phyloP scores from a whole-genome alignment of 2,113 vertebrate species.

The Perca fluviatilis region DNA sequence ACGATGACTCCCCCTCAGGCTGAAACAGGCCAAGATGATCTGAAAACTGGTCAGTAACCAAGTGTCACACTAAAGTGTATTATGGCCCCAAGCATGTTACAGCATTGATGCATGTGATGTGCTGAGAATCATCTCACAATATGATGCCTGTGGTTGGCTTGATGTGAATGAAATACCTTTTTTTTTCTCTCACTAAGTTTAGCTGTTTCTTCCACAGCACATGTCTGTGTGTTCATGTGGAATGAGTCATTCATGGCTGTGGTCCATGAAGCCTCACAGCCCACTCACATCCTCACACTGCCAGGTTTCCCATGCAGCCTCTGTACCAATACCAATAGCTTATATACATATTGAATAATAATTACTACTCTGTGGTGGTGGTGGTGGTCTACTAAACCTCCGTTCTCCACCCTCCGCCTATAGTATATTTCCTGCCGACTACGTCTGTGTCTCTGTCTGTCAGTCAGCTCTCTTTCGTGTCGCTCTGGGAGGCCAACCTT shows the following conservation, averaged over 20 bases:
- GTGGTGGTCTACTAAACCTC: slow-evolving; percentile 39
- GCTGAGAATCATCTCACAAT: slow-evolving; percentile 31
- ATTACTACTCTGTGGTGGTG: slow-evolving; percentile 24
- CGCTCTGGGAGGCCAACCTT: slow-evolving; percentile 82
- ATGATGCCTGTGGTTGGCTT: slow-evolving; percentile 14
- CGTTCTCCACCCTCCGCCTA: slow-evolving; percentile 34
- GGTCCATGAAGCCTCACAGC: slow-evolving; percentile 58
- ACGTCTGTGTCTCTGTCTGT: slow-evolving; percentile 66
- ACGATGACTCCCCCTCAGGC: slow-evolving; percentile 27
- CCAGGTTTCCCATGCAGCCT: slow-evolving; percentile 37
- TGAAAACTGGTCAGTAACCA: slow-evolving; percentile 59
- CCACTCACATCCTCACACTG: slow-evolving; percentile 60
- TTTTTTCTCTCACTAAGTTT: slow-evolving; percentile 37
- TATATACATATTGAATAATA: slow-evolving; percentile 21
- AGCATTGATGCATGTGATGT: slow-evolving; percentile 31
- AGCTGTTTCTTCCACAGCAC: slow-evolving; percentile 55
- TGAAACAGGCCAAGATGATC: slow-evolving; percentile 36
- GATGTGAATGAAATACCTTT: slow-evolving; percentile 54
- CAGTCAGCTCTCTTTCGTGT: slow-evolving; percentile 75
- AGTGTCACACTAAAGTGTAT: slow-evolving; percentile 57
- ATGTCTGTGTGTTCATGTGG: slow-evolving; percentile 52
- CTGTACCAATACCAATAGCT: slow-evolving; percentile 30
- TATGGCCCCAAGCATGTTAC: slow-evolving; percentile 44
- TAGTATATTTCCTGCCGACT: slow-evolving; percentile 49
- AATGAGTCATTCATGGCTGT: slow-evolving; percentile 75